Percentiles rank a stretch among this genome's conserved stretches.
phyloP scores from a whole-genome alignment of 1,140 invertebrate genomes.

The Rhopalosiphum padi region DNA sequence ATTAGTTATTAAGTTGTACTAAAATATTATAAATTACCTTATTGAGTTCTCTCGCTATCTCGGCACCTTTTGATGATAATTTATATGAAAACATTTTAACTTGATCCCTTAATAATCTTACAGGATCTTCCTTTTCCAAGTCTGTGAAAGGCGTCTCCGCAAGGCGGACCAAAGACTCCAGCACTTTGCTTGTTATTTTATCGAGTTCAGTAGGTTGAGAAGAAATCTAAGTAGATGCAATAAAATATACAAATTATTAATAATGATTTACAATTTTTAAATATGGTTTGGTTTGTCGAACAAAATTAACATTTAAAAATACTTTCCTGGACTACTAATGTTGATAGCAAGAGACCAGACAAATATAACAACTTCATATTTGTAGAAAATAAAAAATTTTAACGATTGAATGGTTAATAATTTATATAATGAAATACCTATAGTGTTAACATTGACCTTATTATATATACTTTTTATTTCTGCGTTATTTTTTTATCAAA shows the following conservation, averaged over 20 bases:
- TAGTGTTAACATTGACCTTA: neutral
- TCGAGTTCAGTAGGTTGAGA: neutral
- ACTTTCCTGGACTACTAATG: neutral
- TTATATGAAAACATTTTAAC: neutral
- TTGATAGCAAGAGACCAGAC: neutral
- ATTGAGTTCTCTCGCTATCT: neutral
- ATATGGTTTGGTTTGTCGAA: neutral
- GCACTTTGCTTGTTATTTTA: neutral
- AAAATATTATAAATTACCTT: neutral
- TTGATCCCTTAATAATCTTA: neutral
- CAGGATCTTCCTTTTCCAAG: neutral
- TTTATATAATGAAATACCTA: neutral
- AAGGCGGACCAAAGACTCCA: neutral
- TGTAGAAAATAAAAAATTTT: neutral
- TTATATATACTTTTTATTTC: neutral
- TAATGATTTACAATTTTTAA: neutral
- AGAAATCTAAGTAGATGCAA: neutral
- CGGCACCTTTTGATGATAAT: neutral
- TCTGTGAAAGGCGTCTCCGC: neutral
- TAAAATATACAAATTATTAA: neutral
- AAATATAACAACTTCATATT: neutral
- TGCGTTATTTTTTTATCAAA: neutral
- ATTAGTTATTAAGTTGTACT: neutral
- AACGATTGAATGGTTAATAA: neutral
- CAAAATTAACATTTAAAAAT: neutral